Evolutionary conservation across 1,140 invertebrate species (phyloP), one percentile per base, ranked within the genome.

Genomic region (Hesperophylax magnus): DNA sequence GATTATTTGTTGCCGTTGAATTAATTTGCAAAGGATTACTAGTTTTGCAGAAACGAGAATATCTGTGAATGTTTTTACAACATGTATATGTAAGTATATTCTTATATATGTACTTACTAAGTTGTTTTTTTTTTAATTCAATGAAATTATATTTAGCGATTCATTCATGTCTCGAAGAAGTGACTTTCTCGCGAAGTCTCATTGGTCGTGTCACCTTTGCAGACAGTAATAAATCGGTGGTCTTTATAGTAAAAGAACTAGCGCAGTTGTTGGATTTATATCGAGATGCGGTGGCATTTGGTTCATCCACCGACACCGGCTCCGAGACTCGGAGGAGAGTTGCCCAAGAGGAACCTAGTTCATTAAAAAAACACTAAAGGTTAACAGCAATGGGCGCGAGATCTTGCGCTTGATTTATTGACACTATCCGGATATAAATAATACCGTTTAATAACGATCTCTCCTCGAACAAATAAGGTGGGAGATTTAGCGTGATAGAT

Each of bases 371-470:
- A 47, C 54, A 20, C 27, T 31, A 77, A 77, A 77, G 75, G 75
- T 77, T 52, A 76, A 77, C 31, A 77, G 58, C 54, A 9, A 34
- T 8, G 27, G 27, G 54, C 56, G 31, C 34, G 31, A 77, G 75
- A 77, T 17, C 75, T n/a, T 18, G 54, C 61, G 15, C 53, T 54
- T 82, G 81, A 82, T 82, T 82, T 82, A 82, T 79, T 47, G 47
- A n/a, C 34, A 22, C 71, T 52, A 71, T 71, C 53, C 78, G 78
- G 61, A 77, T 78, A 82, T 82, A 82, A 82, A 82, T 82, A 82
- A 80, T 80, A 71, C 75, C 75, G 81, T 82, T 82, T 82, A 82
- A 82, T 80, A 82, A 82, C 77, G 81, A 65, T 82, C 81, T 82
- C 79, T 80, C 72, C 67, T 71, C 78, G 81, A 77, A 80, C 81